A percentile compares a stretch with the other conserved stretches of the same genome.
These are phyloP conservation scores for Adelosebastes latens DNA, from an alignment of 2,797 vertebrate genomes.

Conservation along the genomic window DNA sequence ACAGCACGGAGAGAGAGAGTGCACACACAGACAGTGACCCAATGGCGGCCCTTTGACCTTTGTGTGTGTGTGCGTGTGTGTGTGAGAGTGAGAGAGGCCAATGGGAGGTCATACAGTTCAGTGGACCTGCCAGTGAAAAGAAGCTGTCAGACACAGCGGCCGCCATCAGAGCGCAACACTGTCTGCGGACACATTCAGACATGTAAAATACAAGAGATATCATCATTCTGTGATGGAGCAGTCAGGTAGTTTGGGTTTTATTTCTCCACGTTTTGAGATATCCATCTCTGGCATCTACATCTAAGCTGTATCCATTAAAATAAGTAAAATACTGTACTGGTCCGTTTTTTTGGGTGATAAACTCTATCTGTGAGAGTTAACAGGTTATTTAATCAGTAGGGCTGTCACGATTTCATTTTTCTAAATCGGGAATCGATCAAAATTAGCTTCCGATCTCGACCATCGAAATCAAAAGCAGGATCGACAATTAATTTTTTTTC, in stretches of 20 bases:
- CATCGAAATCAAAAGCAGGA: too few relatives aligned
- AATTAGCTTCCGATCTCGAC: too few relatives aligned
- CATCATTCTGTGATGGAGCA: background rate
- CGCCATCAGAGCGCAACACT: background rate
- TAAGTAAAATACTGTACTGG: background rate
- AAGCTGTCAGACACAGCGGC: slow-evolving; percentile 44
- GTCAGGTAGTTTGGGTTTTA: background rate
- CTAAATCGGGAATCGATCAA: too few relatives aligned
- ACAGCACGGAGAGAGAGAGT: slow-evolving; percentile 19
- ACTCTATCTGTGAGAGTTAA: background rate
- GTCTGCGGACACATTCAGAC: slow-evolving; percentile 6
- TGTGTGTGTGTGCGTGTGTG: slow-evolving; percentile 20
- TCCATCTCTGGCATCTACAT: background rate
- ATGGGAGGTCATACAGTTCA: slow-evolving; percentile 81
- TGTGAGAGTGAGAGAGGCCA: slow-evolving; percentile 26
- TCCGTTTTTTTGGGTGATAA: background rate
- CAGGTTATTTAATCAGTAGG: background rate
- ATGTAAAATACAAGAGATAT: background rate
- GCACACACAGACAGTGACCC: slow-evolving; percentile 33
- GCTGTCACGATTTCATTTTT: too few relatives aligned
- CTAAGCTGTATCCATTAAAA: background rate
- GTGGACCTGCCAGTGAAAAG: slow-evolving; percentile 73
- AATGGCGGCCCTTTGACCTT: slow-evolving; percentile 47
- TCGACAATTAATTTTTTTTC: too few relatives aligned
- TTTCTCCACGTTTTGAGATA: background rate